Evolutionary conservation across 2,797 vertebrate genomes (phyloP).

Genomic region (Cichlasoma orientale): DNA sequence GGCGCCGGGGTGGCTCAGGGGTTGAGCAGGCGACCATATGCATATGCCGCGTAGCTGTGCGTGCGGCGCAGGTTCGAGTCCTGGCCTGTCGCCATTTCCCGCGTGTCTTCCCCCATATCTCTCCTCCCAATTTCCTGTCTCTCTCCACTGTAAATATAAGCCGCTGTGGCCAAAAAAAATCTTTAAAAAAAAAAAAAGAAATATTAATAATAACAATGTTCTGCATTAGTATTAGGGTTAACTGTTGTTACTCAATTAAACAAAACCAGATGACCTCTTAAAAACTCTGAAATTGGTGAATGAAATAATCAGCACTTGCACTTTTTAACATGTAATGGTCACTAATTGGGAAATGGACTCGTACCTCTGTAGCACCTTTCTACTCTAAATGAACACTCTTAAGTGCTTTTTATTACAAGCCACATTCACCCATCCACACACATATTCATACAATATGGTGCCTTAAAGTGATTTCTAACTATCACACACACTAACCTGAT

Average conservation of each 20-base stretch:
- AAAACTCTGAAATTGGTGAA: background rate
- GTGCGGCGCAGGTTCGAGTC: too few species aligned
- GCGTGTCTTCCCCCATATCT: too few species aligned
- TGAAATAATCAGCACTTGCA: background rate
- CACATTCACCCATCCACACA: background rate
- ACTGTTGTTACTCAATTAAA: background rate
- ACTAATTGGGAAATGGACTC: background rate
- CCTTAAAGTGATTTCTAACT: background rate
- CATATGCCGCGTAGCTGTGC: too few species aligned
- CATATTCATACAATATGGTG: background rate
- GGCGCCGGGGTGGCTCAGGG: too few species aligned
- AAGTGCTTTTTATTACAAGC: background rate
- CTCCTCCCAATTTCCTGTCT: too few species aligned
- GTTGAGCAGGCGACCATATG: too few species aligned
- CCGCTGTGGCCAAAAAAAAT: too few species aligned
- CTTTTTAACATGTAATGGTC: background rate
- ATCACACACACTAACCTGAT: background rate
- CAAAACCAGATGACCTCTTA: background rate
- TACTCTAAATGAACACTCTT: background rate
- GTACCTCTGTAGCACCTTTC: background rate
- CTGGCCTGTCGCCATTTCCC: too few species aligned
- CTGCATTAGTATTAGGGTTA: background rate
- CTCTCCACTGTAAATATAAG: too few species aligned
- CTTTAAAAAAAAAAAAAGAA: too few species aligned
- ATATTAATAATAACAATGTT: too few species aligned